Conservation (phyloP, 2,888 invertebrate species). For the Abscondita cerata region DNA sequence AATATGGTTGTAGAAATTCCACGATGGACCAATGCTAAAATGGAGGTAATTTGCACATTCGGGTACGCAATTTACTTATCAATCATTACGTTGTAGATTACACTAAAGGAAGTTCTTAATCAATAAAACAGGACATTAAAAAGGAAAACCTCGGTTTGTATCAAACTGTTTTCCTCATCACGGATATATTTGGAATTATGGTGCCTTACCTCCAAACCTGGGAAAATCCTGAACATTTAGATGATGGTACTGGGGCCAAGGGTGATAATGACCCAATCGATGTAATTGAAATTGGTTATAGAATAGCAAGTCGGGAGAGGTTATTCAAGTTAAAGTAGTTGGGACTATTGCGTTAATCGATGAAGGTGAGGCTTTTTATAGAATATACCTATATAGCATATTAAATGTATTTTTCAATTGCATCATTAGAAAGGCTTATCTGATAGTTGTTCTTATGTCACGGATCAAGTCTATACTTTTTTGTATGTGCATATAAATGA, state of each 20-base stretch:
- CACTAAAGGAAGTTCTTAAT: slow-evolving; percentile 87
- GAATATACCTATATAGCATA: too few species aligned
- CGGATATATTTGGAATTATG: slow-evolving; percentile 99
- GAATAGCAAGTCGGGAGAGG: slow-evolving; percentile 77
- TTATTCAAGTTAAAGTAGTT: slow-evolving; percentile 87
- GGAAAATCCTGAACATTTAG: slow-evolving; percentile 95
- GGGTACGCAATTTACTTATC: slow-evolving; percentile 5
- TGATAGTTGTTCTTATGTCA: too few species aligned
- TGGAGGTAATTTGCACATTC: slow-evolving; percentile 80
- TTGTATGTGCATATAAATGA: too few species aligned
- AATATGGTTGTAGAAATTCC: slow-evolving; percentile 99
- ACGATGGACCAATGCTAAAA: slow-evolving; percentile 99
- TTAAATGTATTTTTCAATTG: too few species aligned
- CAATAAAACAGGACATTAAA: slow-evolving; percentile 98
- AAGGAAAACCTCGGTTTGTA: slow-evolving; percentile 93
- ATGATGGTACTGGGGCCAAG: slow-evolving; percentile 88
- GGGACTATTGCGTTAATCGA: slow-evolving; percentile 95
- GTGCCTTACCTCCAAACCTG: slow-evolving; percentile 99
- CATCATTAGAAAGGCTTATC: too few species aligned
- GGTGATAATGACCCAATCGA: slow-evolving; percentile 99
- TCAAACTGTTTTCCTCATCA: slow-evolving; percentile 98
- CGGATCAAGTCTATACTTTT: too few species aligned
- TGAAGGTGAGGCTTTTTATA: slow-evolving; percentile 86
- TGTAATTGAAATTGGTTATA: slow-evolving; percentile 93
- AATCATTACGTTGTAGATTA: slow-evolving; percentile 65